phyloP scores from a whole-genome alignment of 2,888 invertebrate genomes.

The Sthenelais limicola region DNA sequence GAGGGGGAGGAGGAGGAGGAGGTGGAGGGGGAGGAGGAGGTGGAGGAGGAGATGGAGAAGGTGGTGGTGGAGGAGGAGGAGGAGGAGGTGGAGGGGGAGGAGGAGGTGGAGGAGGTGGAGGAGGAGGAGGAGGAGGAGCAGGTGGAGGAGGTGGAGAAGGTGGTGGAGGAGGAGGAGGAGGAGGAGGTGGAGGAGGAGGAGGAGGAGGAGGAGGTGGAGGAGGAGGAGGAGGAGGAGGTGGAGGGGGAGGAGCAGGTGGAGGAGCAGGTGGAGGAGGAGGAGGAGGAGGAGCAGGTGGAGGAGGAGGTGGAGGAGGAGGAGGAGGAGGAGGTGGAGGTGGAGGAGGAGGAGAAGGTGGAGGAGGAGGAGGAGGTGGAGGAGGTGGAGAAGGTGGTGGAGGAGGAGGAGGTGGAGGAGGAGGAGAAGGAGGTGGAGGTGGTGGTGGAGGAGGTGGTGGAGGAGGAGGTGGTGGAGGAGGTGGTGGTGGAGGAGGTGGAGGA shows the following conservation, averaged over 20 bases:
- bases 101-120: slow-evolving; percentile 12
- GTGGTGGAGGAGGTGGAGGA: too few species aligned
- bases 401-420: background rate
- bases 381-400: too few species aligned
- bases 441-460: too few species aligned
- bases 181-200: slow-evolving; percentile 50
- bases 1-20: slow-evolving; percentile 19
- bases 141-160: too few species aligned
- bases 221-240: slow-evolving; percentile 73
- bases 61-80: slow-evolving; percentile 37
- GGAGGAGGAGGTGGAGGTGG: slow-evolving; percentile 72
- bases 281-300: background rate
- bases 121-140: slow-evolving; percentile 35
- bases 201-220: slow-evolving; percentile 53
- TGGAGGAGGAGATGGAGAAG: slow-evolving; percentile 36
- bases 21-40: slow-evolving; percentile 15
- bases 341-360: slow-evolving; percentile 56
- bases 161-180: slow-evolving; percentile 40
- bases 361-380: too few species aligned
- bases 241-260: too few species aligned
- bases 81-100: background rate
- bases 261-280: slow-evolving; percentile 6
- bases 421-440: background rate
- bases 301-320: slow-evolving; percentile 55
- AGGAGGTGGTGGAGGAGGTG: too few species aligned